Percentiles rank a stretch among this genome's conserved stretches.
Evolutionary conservation across 2,888 invertebrate genomes (phyloP).

Genomic region (Darwinula stevensoni): DNA sequence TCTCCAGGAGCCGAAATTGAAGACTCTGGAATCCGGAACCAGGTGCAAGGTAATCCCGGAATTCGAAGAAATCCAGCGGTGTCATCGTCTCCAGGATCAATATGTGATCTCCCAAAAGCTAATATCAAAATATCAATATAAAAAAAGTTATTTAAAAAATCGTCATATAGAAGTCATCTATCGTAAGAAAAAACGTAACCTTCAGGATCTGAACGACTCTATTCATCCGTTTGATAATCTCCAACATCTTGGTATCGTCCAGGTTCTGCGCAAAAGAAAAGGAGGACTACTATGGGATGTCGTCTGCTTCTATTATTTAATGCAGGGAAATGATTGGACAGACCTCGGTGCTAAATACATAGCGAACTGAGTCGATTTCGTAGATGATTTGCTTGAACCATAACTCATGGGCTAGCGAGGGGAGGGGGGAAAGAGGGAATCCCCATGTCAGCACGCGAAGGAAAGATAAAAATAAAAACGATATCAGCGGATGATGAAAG

Average conservation of each 20-base stretch:
- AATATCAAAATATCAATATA: no score
- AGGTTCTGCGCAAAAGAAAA: conserved; percentile 22
- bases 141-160: no score
- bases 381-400: conserved; percentile 99
- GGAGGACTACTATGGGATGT: conserved; percentile 1
- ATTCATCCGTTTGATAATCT: conserved; percentile 66
- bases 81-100: conserved; percentile 97
- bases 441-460: not conserved
- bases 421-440: no score
- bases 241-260: conserved; percentile 70
- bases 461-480: no score
- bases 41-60: conserved; percentile 64
- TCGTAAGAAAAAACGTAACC: no score
- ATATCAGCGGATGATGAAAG: no score
- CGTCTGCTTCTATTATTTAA: not conserved
- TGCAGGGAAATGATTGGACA: no score
- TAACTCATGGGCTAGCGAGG: conserved; percentile 81
- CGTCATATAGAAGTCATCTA: no score
- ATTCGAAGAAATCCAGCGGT: conserved; percentile 92
- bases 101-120: conserved; percentile 88
- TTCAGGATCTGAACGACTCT: conserved; percentile 71
- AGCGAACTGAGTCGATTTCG: conserved; percentile 73
- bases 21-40: conserved; percentile 95
- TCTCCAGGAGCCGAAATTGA: conserved; percentile 83
- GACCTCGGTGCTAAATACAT: conserved; percentile 32